Evolutionary conservation across 2,113 vertebrate genomes (phyloP).

Genomic region (Hippopotamus amphibius): DNA sequence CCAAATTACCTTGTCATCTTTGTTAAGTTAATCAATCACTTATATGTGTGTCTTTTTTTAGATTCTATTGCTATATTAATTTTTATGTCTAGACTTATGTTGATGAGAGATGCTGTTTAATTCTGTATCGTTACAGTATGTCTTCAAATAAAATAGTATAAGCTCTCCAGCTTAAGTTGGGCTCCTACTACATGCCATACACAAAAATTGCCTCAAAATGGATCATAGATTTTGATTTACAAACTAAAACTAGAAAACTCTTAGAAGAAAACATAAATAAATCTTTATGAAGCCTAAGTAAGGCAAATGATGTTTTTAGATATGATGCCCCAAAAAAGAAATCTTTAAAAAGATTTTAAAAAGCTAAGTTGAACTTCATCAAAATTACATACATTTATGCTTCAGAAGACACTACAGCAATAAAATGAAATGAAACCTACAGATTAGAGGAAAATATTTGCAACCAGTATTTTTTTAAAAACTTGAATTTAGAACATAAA

Average conservation of each 20-base stretch:
- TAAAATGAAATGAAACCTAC: not conserved
- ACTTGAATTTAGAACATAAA: not conserved
- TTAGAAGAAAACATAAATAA: not conserved
- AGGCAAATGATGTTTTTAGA: not conserved
- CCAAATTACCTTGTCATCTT: not conserved
- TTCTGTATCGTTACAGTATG: not conserved
- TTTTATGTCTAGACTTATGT: not conserved
- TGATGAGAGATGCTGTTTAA: not conserved
- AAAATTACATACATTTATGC: not conserved
- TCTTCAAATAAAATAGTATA: not conserved
- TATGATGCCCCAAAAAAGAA: not conserved
- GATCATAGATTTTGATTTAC: not conserved
- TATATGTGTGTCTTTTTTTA: not conserved
- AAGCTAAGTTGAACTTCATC: not conserved
- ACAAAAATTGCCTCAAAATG: not conserved
- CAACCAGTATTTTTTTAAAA: not conserved
- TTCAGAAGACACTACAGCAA: not conserved
- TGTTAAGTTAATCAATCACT: not conserved
- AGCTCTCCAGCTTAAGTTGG: not conserved
- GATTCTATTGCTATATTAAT: not conserved
- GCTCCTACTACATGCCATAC: not conserved
- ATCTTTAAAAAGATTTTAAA: not conserved
- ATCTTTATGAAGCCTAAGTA: not conserved
- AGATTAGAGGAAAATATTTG: not conserved
- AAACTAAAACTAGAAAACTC: not conserved